Evolutionary conservation across 2,797 vertebrate genomes (phyloP), one percentile per base, ranked within the genome.

Genomic region (Sarcoramphus papa): DNA sequence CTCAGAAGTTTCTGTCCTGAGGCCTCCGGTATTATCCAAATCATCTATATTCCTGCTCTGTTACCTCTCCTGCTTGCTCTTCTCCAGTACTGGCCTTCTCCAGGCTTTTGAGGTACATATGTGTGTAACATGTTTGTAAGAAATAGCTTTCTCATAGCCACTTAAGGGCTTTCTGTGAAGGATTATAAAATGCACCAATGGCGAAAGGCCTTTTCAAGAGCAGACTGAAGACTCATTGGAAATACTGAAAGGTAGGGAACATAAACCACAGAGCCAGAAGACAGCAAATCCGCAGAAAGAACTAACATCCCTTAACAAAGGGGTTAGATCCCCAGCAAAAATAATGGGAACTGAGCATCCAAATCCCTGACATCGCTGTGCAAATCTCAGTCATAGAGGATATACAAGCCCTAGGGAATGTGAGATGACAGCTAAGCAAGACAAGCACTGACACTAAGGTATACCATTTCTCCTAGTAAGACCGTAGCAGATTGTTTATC

Each of bases 41-140:
- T 65, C 20, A 59, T 56, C 63, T 60, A 1, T 69, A 45, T 72
- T 69, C 7, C 23, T 93, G 27, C 33, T 82, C n/a, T 64, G 6
- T 47, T 89, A 62, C 21, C 15, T 65, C 40, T 73, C 24, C 50
- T 81, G 14, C 18, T 51, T 78, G 37, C 14, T 85, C 75, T 92
- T 76, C 72, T 91, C 41, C 28, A 64, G 43, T 21, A 70, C 10
- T 76, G 30, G 11, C 33, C 64, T 60, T 88, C 74, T 80, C 47
- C 43, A 86, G 33, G 21, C 21, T 93, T 91, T 48, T 54, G 54
- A 94, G 37, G 35, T 63, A 35, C 1, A 0, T 19, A 9, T 3
- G 3, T 8, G 17, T 30, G 15, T 33, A 50, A 62, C 27, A 54
- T 0, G 0, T 79, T 65, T 35, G 8, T n/a, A 76, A 88, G 63